Evolutionary conservation across 92 coral and sea anemone species (phyloP), one percentile per base, ranked within the genome.

Genomic region (Zoanthus sansibaricus): DNA sequence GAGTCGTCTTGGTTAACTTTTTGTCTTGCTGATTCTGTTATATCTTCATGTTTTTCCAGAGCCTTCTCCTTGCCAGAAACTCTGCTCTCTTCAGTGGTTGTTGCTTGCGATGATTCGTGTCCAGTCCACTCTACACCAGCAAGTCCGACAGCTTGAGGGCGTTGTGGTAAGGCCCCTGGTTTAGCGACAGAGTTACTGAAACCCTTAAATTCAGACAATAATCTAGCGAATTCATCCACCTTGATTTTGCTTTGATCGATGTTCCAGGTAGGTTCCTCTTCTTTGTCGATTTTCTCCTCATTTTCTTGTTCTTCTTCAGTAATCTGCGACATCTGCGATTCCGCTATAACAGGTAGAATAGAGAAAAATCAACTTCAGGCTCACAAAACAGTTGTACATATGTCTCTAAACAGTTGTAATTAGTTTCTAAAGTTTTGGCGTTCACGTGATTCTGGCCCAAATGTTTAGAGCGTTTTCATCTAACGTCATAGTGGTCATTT

Each of bases 191-290:
- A 85, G 12, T 56, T 64, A 16, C 92, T 91, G 84, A 97, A 97
- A 25, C 99, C 99, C 69, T 91, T 91, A 49, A 97, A 97, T 13
- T 90, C 95, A 59, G 92, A 88, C 94, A 97, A 87, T 92, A 97
- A 92, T 74, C 91, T 87, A 17, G 96, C 99, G 68, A 97, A 97
- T 88, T 97, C 99, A 61, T 92, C 94, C 37, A 87, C 90, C 74
- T 76, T 86, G 37, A 91, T 82, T 31, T 87, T 83, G 18, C 87
- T 76, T 72, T 91, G 73, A n/a, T 76, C 93, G 17, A 5, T 45
- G 20, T 5, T 21, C 44, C 20, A 46, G 5, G 61, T 48, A 45
- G 15, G 18, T 13, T 62, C 75, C 42, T n/a, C n/a, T n/a, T 48
- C 37, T n/a, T 66, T 12, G 64, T 3, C 74, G 9, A 18, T 66